These are phyloP conservation scores for Priocnemis perturbator DNA, from an alignment of 2,888 invertebrate genomes.

Conservation along the genomic window DNA sequence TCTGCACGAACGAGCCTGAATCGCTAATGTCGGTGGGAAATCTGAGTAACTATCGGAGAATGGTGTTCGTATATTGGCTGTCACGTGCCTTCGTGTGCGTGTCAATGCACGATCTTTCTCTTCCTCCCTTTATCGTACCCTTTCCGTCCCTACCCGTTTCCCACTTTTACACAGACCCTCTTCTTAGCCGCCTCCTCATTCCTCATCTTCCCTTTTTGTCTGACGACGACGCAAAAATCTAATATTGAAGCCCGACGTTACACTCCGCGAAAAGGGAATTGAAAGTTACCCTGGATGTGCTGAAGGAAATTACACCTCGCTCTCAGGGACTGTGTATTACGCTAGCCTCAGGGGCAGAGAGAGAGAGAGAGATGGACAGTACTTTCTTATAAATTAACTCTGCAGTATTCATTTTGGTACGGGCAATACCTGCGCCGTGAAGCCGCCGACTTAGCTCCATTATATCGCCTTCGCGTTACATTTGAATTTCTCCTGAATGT, in stretches of 20 bases:
- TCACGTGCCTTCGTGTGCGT: slow-evolving; percentile 16
- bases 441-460: no score
- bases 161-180: no score
- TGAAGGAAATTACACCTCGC: slow-evolving; percentile 16
- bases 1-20: slow-evolving; percentile 50
- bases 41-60: slow-evolving; percentile 7
- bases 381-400: not conserved
- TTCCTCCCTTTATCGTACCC: not conserved
- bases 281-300: slow-evolving; percentile 9
- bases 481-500: no score
- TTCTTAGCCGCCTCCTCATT: no score
- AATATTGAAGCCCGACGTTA: slow-evolving; percentile 44
- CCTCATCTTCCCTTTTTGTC: no score
- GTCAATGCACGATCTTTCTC: slow-evolving; percentile 8
- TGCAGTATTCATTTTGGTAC: no score
- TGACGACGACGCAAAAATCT: slow-evolving; percentile 42
- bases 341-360: not conserved
- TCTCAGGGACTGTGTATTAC: no score
- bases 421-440: no score
- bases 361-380: slow-evolving; percentile 11
- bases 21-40: slow-evolving; percentile 51
- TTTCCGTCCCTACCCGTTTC: no score
- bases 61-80: slow-evolving; percentile 16
- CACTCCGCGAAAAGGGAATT: slow-evolving; percentile 20
- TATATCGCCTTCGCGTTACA: no score